Conservation (phyloP, 2,113 vertebrate species). For the Upupa epops region DNA sequence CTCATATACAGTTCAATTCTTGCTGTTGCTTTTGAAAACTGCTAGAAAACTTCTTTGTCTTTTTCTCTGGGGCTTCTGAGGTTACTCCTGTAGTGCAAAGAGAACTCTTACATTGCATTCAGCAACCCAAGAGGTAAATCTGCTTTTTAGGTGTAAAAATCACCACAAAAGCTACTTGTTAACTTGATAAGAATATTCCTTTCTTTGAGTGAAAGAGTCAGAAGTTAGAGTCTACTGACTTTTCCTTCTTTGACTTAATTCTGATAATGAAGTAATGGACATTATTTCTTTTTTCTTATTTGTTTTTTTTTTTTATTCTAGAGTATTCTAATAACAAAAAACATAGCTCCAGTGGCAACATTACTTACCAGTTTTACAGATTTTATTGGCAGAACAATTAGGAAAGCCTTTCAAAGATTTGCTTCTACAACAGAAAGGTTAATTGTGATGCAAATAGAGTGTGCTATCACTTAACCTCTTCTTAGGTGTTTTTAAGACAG, state of each 20-base stretch:
- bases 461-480: neutral
- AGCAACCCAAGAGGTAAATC: neutral
- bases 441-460: neutral
- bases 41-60: constrained; percentile 25
- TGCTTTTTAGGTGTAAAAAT: constrained; percentile 20
- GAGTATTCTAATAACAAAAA: neutral
- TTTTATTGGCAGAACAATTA: neutral
- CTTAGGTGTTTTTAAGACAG: neutral
- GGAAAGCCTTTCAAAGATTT: neutral
- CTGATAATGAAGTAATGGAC: neutral
- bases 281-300: no score
- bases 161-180: neutral
- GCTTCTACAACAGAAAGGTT: neutral
- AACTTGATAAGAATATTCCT: neutral
- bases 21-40: constrained; percentile 27
- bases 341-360: neutral
- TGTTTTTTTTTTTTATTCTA: neutral
- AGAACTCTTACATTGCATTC: constrained; percentile 3
- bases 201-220: neutral
- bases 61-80: constrained; percentile 8
- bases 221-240: neutral
- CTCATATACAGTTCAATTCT: constrained; percentile 24
- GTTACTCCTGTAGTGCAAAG: constrained; percentile 4
- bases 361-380: neutral
- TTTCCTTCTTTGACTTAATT: neutral